phyloP scores from a whole-genome alignment of 2,797 vertebrate species.

The Phataginus tricuspis region DNA sequence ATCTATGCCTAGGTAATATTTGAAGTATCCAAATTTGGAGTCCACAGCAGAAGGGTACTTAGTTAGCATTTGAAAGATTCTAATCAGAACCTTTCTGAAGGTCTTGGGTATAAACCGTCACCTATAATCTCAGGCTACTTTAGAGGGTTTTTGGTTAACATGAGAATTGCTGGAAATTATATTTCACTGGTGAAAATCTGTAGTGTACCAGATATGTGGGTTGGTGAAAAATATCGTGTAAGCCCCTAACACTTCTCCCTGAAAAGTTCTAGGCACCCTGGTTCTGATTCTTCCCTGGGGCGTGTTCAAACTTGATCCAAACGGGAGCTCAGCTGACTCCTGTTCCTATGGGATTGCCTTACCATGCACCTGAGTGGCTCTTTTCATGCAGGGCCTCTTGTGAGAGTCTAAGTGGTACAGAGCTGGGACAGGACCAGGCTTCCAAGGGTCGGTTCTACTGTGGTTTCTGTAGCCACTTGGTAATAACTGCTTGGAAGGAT shows the following conservation, averaged over 20 bases:
- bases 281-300: background rate
- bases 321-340: background rate
- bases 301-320: background rate
- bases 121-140: background rate
- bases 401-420: background rate
- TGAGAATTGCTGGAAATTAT: background rate
- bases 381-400: background rate
- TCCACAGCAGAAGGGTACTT: background rate
- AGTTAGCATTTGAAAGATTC: background rate
- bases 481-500: background rate
- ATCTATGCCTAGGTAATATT: background rate
- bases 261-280: background rate
- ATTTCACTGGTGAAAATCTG: background rate
- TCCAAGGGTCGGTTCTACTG: background rate
- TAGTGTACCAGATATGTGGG: background rate
- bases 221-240: background rate
- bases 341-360: background rate
- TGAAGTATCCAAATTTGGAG: background rate
- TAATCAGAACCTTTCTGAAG: background rate
- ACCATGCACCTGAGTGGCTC: background rate
- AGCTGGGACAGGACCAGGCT: background rate
- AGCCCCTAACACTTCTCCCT: background rate
- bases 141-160: background rate
- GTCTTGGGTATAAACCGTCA: background rate
- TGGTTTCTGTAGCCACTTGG: background rate